Evolutionary conservation across 2,797 vertebrate genomes (phyloP).

Genomic region (Dendrocincla tyrannina): DNA sequence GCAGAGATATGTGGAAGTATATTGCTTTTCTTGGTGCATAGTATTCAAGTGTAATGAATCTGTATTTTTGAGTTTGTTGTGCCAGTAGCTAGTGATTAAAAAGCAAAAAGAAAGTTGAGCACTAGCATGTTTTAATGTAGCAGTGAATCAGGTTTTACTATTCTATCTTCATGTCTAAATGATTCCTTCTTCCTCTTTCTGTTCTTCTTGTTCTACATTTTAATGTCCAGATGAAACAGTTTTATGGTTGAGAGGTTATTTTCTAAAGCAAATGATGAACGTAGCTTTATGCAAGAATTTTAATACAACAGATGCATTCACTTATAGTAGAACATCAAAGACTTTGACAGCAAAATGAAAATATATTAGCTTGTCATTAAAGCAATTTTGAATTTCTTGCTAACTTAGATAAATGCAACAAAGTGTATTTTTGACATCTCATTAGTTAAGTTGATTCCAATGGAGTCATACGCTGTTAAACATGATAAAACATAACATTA

Average conservation of each 20-base stretch:
- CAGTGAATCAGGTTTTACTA: neutral
- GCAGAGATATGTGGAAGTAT: neutral
- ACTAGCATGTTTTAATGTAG: neutral
- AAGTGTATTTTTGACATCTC: slow-evolving; percentile 58
- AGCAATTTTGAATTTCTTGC: slow-evolving; percentile 59
- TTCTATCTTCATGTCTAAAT: neutral
- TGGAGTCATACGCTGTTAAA: neutral
- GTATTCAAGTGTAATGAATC: neutral
- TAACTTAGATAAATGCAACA: slow-evolving; percentile 75
- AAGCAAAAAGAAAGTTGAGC: neutral
- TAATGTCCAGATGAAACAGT: neutral
- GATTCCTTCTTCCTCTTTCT: slow-evolving; percentile 14
- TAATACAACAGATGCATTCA: slow-evolving; percentile 39
- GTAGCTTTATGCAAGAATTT: slow-evolving; percentile 28
- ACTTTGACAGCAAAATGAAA: slow-evolving; percentile 33
- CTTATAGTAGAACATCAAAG: slow-evolving; percentile 17
- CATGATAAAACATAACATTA: neutral
- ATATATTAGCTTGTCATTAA: slow-evolving; percentile 40
- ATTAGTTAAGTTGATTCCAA: slow-evolving; percentile 61
- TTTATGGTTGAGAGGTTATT: slow-evolving; percentile 19
- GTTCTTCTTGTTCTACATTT: neutral
- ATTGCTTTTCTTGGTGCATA: slow-evolving; percentile 4
- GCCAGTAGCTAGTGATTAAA: neutral
- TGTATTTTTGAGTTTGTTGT: neutral
- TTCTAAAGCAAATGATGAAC: slow-evolving; percentile 26